Evolutionary conservation across 2,888 invertebrate species (phyloP), one percentile per base, ranked within the genome.

Genomic region (Tiliacea citrago): DNA sequence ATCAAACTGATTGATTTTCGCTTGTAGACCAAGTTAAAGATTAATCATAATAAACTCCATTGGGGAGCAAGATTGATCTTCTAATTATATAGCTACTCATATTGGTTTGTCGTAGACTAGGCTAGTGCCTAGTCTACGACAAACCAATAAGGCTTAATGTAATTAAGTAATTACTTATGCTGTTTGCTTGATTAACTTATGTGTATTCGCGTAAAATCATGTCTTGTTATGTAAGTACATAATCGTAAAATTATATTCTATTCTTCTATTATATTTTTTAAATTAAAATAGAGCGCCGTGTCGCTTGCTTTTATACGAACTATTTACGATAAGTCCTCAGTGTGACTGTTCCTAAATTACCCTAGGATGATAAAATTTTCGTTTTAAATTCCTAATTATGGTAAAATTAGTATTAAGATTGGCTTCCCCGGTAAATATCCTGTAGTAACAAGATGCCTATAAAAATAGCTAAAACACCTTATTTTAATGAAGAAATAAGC

Each of bases 101-200:
- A 5, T 29, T 74, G 13, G 3, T 8, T 18, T 39, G 8, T 29
- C 42, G 16, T 57, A 1, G 4, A 58, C 13, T 1, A 29, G 21
- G 18, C 10, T n/a, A n/a, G n/a, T n/a, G n/a, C n/a, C n/a, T n/a
- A n/a, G n/a, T n/a, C n/a, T n/a, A n/a, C n/a, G n/a, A n/a, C n/a
- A n/a, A n/a, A n/a, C n/a, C n/a, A n/a, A n/a, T 5, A 42, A 53
- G 18, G 7, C 24, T 61, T 53, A 29, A 18, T 72, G 9, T 29
- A 29, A 21, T 35, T 68, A 51, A 21, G 8, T 68, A 7, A 42
- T 21, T 47, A 47, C n/a, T 45, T 45, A 35, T 12, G 16, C 21
- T 71, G 2, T 62, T 35, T 55, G 49, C 80, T 79, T 79, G n/a
- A 49, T 55, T 61, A 55, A 55, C 16, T 5, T 62, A 42, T 73